Conservation (phyloP, 2,888 invertebrate genomes). For the Andrena flavipes region DNA sequence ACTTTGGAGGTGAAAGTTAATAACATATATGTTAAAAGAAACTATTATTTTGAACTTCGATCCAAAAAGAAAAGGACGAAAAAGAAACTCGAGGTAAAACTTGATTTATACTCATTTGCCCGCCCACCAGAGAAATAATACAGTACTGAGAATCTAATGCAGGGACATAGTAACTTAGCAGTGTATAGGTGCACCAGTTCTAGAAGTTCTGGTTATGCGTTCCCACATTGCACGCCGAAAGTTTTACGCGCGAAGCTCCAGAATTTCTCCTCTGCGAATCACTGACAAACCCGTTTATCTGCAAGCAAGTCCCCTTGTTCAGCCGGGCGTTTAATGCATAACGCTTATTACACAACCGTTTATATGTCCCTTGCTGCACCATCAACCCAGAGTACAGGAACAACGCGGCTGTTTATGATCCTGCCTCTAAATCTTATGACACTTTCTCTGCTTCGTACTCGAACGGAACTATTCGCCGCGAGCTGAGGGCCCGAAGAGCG, state of each 20-base stretch:
- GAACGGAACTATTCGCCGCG: conserved; percentile 28
- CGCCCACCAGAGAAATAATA: no score
- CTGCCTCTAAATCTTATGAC: conserved; percentile 39
- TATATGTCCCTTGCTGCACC: conserved; percentile 19
- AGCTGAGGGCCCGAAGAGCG: not conserved
- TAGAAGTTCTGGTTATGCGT: not conserved
- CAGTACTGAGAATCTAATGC: no score
- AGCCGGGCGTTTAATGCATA: conserved; percentile 29
- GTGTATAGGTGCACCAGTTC: no score
- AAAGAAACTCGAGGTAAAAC: no score
- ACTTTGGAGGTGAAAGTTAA: no score
- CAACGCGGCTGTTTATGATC: conserved; percentile 38
- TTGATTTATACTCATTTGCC: no score
- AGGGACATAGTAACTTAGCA: no score
- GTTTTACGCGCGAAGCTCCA: not conserved
- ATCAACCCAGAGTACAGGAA: conserved; percentile 3
- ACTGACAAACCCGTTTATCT: conserved; percentile 5
- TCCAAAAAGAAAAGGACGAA: no score
- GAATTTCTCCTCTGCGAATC: conserved; percentile 1
- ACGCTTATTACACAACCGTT: conserved; percentile 51
- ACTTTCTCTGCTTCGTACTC: conserved; percentile 57
- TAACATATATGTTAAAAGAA: no score
- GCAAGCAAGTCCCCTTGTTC: not conserved
- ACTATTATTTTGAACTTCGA: no score
- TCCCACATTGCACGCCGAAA: not conserved